Evolutionary conservation across 2,113 vertebrate species (phyloP).

Genomic region (Isurus oxyrinchus): DNA sequence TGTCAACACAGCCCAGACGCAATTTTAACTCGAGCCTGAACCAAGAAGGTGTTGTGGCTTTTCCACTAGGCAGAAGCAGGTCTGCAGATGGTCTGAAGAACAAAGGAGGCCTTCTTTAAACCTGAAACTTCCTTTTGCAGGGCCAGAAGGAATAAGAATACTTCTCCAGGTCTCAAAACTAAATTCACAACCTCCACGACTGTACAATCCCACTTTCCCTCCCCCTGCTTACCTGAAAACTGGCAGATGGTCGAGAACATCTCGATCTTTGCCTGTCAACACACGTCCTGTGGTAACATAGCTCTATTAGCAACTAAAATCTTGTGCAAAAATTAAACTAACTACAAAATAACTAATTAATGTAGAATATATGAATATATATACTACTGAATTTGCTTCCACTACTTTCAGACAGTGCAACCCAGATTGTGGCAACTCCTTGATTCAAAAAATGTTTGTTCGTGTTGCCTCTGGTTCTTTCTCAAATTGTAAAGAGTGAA

Average conservation of each 20-base stretch:
- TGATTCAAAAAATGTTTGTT: too few species aligned
- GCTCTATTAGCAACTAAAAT: background rate
- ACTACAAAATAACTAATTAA: background rate
- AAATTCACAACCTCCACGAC: background rate
- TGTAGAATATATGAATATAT: background rate
- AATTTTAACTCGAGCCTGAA: background rate
- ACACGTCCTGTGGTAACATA: background rate
- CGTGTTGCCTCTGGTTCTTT: too few species aligned
- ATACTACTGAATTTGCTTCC: too few species aligned
- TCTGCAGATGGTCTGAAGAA: background rate
- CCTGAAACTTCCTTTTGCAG: background rate
- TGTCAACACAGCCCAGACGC: background rate
- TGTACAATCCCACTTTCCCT: background rate
- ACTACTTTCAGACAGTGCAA: too few species aligned
- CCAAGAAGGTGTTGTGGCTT: background rate
- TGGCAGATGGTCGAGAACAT: background rate
- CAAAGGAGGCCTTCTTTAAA: background rate
- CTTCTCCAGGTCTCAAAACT: background rate
- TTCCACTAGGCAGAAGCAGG: background rate
- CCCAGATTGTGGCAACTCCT: too few species aligned
- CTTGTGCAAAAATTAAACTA: background rate
- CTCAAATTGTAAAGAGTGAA: too few species aligned
- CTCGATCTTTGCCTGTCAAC: background rate
- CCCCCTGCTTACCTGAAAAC: background rate
- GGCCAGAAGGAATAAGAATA: background rate